Base-by-base conservation (phyloP, 2,888 invertebrate genomes). In the Epistrophe eligans region DNA sequence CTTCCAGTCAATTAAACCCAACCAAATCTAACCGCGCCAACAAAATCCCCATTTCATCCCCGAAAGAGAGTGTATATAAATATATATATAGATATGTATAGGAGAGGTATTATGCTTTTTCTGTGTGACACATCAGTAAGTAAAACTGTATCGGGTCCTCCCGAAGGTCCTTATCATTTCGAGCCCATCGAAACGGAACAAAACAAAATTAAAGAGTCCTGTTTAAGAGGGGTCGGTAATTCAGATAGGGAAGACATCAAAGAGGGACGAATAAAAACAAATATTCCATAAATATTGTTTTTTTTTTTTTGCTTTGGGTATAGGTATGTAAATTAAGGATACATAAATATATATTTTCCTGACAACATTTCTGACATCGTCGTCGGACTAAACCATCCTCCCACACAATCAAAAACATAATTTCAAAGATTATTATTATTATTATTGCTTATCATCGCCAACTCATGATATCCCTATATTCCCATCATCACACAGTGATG, bases 1-100 rank as follows among this genome's bases (percentile, higher is more conserved):
- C 83, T 87, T 87, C 87, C 83, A 87, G 79, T 87, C 87, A 87
- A 87, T 87, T 87, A 87, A 87, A 67, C 72, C 76, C 79, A 66
- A 85, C 82, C 76, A 66, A 76, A 84, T 71, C 76, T 58, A 77
- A 67, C 64, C 83, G 83, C 71, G 55, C 64, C 81, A 74, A 76
- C 64, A 74, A 70, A 64, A 74, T 32, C 40, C 28, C 35, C 24
- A 67, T 55, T 52, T 35, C 2, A 15, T 74, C 19, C 17, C 48
- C 48, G 15, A 50, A n/a, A 35, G 32, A 38, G 13, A 13, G 52
- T 48, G 24, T 40, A 48, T 11, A 19, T n/a, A 24, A 24, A n/a
- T 13, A 13, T 8, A 8, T 52, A 24, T 38, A 19, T 70, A n/a
- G n/a, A n/a, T n/a, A n/a, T n/a, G n/a, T n/a, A n/a, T n/a, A n/a